Conservation (phyloP, 2,113 vertebrate species). For the Gambusia affinis region DNA sequence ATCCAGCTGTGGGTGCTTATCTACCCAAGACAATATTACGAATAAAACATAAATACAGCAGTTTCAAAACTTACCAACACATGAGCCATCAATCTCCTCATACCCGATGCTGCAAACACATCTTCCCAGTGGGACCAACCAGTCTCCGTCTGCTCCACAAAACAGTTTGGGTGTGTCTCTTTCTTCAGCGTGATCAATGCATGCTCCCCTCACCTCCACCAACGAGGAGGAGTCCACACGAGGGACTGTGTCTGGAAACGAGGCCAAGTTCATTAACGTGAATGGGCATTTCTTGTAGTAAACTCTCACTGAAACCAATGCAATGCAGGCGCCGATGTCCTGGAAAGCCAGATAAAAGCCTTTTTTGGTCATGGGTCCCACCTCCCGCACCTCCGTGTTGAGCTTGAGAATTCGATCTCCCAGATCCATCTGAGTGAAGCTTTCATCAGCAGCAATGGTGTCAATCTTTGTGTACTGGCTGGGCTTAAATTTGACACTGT, state of each 20-base stretch:
- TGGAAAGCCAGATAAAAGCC: conserved; percentile 96
- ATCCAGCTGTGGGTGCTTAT: not conserved
- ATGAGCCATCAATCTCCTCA: conserved; percentile 90
- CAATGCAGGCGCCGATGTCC: conserved; percentile 95
- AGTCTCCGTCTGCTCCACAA: conserved; percentile 95
- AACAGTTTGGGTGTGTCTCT: conserved; percentile 94
- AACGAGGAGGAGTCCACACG: conserved; percentile 94
- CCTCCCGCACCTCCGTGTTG: conserved; percentile 94
- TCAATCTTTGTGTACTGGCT: conserved; percentile 92
- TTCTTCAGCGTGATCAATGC: conserved; percentile 92
- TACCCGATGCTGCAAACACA: conserved; percentile 94
- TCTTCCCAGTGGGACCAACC: conserved; percentile 92
- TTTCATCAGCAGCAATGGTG: conserved; percentile 95
- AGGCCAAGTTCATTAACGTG: conserved; percentile 90
- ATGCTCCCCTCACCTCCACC: conserved; percentile 93
- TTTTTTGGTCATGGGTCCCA: conserved; percentile 90
- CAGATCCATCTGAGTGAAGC: conserved; percentile 97
- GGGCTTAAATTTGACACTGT: conserved; percentile 88
- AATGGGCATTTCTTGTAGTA: conserved; percentile 97
- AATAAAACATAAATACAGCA: not conserved
- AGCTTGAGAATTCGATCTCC: conserved; percentile 96
- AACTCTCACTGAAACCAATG: conserved; percentile 91
- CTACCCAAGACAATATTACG: not conserved
- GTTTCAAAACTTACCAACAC: conserved; percentile 83
- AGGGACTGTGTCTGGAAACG: conserved; percentile 95